Conservation (phyloP, 2,113 vertebrate species). For the Apistogramma diplotaenia region DNA sequence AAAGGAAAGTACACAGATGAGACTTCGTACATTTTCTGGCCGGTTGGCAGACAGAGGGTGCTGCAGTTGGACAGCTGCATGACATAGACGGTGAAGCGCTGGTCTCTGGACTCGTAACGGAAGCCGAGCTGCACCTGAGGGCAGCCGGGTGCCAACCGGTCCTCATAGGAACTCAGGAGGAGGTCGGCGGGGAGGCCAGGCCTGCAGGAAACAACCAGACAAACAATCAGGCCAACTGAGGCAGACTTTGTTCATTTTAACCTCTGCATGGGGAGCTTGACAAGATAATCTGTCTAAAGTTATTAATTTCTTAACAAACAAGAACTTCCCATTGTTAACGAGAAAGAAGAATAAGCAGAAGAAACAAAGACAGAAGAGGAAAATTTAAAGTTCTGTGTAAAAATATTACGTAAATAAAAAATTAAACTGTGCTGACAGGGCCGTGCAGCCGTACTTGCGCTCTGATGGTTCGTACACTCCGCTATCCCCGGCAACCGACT, state of each 20-base stretch:
- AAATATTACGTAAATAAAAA: no score
- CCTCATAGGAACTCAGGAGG: slow-evolving; percentile 77
- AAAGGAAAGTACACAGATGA: not conserved
- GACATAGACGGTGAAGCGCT: slow-evolving; percentile 87
- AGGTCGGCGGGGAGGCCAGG: slow-evolving; percentile 66
- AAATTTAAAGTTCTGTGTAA: no score
- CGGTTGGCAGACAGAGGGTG: slow-evolving; percentile 80
- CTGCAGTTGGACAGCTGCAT: slow-evolving; percentile 86
- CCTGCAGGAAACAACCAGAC: slow-evolving; percentile 28
- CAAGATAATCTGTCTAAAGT: no score
- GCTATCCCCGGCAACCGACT: slow-evolving; percentile 95
- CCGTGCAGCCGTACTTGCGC: slow-evolving; percentile 83
- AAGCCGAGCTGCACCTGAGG: slow-evolving; percentile 89
- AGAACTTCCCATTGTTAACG: no score
- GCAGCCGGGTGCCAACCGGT: slow-evolving; percentile 72
- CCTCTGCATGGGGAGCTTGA: no score
- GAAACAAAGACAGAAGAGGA: no score
- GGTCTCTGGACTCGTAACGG: slow-evolving; percentile 89
- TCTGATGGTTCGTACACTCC: slow-evolving; percentile 92
- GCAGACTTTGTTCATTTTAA: no score
- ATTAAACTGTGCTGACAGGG: no score
- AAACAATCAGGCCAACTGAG: not conserved
- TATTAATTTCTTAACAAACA: no score
- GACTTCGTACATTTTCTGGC: slow-evolving; percentile 80
- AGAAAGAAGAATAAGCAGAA: no score